Evolutionary conservation across 2,113 vertebrate genomes (phyloP).

Genomic region (Nothoprocta perdicaria): DNA sequence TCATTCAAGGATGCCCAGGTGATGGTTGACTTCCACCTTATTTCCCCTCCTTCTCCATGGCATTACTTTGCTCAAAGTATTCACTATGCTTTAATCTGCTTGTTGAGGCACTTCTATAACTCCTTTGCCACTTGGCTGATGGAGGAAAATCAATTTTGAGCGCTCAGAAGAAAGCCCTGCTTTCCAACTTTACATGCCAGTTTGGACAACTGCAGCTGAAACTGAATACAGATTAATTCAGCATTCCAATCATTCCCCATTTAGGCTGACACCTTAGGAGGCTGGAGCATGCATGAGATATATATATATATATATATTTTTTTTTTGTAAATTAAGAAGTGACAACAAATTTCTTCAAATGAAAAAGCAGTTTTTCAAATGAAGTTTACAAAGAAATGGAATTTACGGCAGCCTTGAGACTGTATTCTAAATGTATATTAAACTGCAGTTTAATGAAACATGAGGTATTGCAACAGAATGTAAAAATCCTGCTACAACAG

Average conservation of each 20-base stretch:
- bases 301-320: neutral
- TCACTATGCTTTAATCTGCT: neutral
- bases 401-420: neutral
- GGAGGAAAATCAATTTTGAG: slow-evolving; percentile 48
- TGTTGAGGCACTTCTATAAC: slow-evolving; percentile 16
- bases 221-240: slow-evolving; percentile 14
- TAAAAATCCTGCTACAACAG: slow-evolving; percentile 37
- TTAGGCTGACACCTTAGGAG: neutral
- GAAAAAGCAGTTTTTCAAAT: slow-evolving; percentile 37
- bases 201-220: slow-evolving; percentile 14
- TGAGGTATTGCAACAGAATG: neutral
- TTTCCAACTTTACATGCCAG: slow-evolving; percentile 31
- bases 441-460: neutral
- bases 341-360: slow-evolving; percentile 24
- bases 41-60: neutral
- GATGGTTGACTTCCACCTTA: neutral
- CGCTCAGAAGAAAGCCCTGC: slow-evolving; percentile 59
- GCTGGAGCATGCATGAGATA: neutral
- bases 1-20: neutral
- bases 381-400: slow-evolving; percentile 1
- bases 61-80: slow-evolving; percentile 12
- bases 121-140: neutral
- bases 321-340: neutral
- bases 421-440: neutral
- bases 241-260: slow-evolving; percentile 2